Conservation (phyloP, 2,888 invertebrate species). For the Isotomurus palustris region DNA sequence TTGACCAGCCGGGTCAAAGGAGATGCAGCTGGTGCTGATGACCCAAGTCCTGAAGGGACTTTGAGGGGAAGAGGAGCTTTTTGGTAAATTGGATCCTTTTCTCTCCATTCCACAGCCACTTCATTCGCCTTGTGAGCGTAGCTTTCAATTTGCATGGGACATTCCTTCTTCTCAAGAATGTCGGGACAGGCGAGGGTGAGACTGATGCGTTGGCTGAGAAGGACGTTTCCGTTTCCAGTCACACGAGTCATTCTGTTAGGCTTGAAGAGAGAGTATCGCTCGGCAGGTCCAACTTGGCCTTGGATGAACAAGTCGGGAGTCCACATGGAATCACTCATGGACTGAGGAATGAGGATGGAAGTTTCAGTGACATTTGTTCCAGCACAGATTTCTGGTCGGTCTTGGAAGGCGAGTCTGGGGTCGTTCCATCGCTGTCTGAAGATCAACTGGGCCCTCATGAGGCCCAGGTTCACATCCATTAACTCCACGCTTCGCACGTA, state of each 20-base stretch:
- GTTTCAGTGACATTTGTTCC: too few species aligned
- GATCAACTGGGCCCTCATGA: not conserved
- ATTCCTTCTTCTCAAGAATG: conserved; percentile 6
- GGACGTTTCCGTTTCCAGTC: conserved; percentile 13
- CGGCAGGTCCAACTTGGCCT: not conserved
- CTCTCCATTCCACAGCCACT: conserved; percentile 11
- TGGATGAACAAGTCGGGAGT: conserved; percentile 14
- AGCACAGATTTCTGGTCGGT: too few species aligned
- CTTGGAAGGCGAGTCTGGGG: not conserved
- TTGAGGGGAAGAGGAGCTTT: not conserved
- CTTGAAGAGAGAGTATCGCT: not conserved
- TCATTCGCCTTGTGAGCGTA: conserved; percentile 10
- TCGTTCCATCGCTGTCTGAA: conserved; percentile 19
- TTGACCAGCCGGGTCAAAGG: not conserved
- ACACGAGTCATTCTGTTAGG: conserved; percentile 7
- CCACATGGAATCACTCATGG: conserved; percentile 10
- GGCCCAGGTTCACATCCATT: not conserved
- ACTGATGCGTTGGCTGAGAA: conserved; percentile 8
- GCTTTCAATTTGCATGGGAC: not conserved
- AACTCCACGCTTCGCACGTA: not conserved
- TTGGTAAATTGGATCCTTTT: conserved; percentile 10
- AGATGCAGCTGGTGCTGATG: too few species aligned
- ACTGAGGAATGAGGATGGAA: conserved; percentile 9
- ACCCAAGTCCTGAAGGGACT: too few species aligned
- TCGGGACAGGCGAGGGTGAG: conserved; percentile 14